Percentiles rank a stretch among this genome's conserved stretches.
phyloP scores from a whole-genome alignment of 2,113 vertebrate genomes.

The Scytalopus superciliaris region DNA sequence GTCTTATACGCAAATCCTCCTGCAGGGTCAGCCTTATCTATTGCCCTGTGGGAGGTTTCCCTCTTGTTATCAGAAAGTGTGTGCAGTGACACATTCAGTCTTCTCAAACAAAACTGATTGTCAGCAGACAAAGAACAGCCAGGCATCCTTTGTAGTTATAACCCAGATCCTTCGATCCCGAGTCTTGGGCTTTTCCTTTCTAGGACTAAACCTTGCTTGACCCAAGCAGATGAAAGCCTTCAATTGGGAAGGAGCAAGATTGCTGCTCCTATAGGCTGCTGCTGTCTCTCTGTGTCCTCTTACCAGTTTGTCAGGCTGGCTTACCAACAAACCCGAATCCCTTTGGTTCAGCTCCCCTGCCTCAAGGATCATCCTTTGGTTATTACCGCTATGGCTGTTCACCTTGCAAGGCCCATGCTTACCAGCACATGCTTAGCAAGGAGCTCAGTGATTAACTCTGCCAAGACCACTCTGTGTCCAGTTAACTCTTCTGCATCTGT shows the following conservation, averaged over 20 bases:
- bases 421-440: not conserved
- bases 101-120: constrained; percentile 13
- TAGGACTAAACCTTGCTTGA: not conserved
- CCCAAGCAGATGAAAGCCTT: not conserved
- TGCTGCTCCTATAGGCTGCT: not conserved
- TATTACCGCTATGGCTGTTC: not conserved
- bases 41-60: not conserved
- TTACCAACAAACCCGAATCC: not conserved
- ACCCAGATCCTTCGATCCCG: not conserved
- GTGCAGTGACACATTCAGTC: not conserved
- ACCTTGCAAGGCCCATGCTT: not conserved
- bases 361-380: not conserved
- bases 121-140: constrained; percentile 34
- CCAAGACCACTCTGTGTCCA: not conserved
- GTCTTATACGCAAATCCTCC: not conserved
- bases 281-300: not conserved
- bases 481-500: not conserved
- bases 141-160: not conserved
- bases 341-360: not conserved
- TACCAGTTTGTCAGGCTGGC: not conserved
- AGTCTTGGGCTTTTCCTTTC: not conserved
- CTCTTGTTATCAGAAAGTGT: not conserved
- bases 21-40: not conserved
- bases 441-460: not conserved
- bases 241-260: not conserved